Evolutionary conservation across 2,113 vertebrate genomes (phyloP).

Genomic region (Centropus unirufus): DNA sequence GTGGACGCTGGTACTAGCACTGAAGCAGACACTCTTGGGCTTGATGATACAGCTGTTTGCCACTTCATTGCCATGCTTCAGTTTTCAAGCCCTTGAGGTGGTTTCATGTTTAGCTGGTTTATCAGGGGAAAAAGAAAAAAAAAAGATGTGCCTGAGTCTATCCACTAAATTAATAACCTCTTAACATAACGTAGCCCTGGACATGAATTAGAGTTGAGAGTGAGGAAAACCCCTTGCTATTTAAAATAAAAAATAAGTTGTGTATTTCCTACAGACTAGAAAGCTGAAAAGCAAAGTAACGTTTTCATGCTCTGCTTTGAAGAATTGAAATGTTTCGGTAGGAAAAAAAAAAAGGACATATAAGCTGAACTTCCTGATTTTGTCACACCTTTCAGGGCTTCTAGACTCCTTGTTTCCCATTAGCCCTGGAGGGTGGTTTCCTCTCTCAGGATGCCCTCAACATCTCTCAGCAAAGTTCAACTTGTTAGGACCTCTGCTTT

Average conservation of each 20-base stretch:
- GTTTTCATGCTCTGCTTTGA: background rate
- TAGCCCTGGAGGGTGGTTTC: background rate
- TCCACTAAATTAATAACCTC: background rate
- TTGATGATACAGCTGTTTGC: background rate
- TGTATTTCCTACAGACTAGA: background rate
- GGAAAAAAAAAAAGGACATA: background rate
- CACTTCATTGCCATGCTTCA: background rate
- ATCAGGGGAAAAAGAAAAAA: background rate
- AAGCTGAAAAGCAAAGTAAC: background rate
- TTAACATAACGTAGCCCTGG: background rate
- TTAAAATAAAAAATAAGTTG: background rate
- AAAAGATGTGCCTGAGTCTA: background rate
- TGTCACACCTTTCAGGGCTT: background rate
- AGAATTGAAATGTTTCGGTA: background rate
- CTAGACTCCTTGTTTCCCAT: background rate
- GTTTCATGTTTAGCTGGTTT: background rate
- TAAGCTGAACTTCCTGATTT: background rate
- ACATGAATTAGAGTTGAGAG: background rate
- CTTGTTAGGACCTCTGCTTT: background rate
- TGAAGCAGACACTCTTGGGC: rapidly evolving
- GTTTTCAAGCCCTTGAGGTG: background rate
- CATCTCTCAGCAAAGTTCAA: background rate
- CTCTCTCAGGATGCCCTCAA: background rate
- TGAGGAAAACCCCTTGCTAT: background rate
- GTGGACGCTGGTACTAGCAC: background rate